These are phyloP conservation scores for Gila orcuttii DNA, from an alignment of 2,113 vertebrate genomes.

Conservation along the genomic window DNA sequence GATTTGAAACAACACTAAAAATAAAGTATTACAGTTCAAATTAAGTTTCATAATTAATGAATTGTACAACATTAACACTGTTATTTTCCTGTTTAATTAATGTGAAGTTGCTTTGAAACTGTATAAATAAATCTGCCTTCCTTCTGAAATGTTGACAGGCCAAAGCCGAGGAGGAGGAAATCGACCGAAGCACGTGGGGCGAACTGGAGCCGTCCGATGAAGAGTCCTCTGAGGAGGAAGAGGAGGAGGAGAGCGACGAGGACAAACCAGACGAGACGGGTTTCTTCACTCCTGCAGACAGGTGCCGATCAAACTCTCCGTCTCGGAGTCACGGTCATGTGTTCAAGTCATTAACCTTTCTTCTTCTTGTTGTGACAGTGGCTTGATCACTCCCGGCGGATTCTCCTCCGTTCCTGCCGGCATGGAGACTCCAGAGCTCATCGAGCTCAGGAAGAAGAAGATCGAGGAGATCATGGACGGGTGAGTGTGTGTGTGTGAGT, in stretches of 20 bases:
- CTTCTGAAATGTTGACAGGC: slow-evolving; percentile 64
- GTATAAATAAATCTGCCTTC: too few relatives aligned
- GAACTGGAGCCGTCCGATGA: slow-evolving; percentile 92
- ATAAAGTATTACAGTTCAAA: too few relatives aligned
- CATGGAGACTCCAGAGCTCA: slow-evolving; percentile 92
- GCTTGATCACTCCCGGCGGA: slow-evolving; percentile 90
- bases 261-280: slow-evolving; percentile 92
- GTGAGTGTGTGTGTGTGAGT: slow-evolving; percentile 63
- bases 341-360: not conserved
- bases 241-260: slow-evolving; percentile 93
- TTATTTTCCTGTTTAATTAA: too few relatives aligned
- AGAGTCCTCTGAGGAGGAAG: slow-evolving; percentile 91
- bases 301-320: slow-evolving; percentile 65
- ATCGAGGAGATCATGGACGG: slow-evolving; percentile 95
- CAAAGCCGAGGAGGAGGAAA: slow-evolving; percentile 91
- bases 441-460: slow-evolving; percentile 94
- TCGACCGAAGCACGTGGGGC: slow-evolving; percentile 88
- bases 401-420: slow-evolving; percentile 90
- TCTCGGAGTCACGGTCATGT: not conserved
- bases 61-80: too few relatives aligned
- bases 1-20: too few relatives aligned
- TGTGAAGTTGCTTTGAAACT: too few relatives aligned
- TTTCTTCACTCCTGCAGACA: slow-evolving; percentile 92
- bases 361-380: slow-evolving; percentile 68
- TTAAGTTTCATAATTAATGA: too few relatives aligned